These are phyloP conservation scores for Himalopsyche tibetana DNA, from an alignment of 2,888 invertebrate species.

Conservation along the genomic window DNA sequence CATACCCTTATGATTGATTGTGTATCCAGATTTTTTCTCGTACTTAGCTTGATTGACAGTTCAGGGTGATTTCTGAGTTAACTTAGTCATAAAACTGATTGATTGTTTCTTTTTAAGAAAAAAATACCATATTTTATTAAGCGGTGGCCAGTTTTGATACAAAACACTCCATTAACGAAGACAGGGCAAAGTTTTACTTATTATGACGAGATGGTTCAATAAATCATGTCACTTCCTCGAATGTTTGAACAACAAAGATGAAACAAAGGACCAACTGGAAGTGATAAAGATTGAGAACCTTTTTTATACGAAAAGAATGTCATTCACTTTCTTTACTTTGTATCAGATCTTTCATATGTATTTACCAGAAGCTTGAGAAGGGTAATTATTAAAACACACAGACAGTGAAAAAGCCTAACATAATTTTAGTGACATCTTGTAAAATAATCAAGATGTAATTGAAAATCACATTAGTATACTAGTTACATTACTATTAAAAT, in stretches of 20 bases:
- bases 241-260: constrained; percentile 40
- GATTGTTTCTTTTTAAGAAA: constrained; percentile 17
- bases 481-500: too few relatives aligned
- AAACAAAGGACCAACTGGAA: constrained; percentile 18
- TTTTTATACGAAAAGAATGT: constrained; percentile 21
- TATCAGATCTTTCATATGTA: too few relatives aligned
- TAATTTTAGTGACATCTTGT: too few relatives aligned
- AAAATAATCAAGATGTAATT: too few relatives aligned
- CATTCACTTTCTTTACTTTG: constrained; percentile 5
- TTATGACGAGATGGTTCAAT: constrained; percentile 16
- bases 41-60: not conserved
- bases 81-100: not conserved
- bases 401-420: too few relatives aligned
- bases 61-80: not conserved
- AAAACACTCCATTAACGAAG: not conserved
- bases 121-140: not conserved
- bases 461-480: too few relatives aligned
- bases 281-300: constrained; percentile 38
- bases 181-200: constrained; percentile 10
- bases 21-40: too few relatives aligned
- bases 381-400: too few relatives aligned
- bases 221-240: constrained; percentile 38
- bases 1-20: too few relatives aligned
- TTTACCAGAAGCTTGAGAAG: too few relatives aligned
- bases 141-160: constrained; percentile 8